Percentiles rank a stretch among this genome's conserved stretches.
Conservation (phyloP, 2,113 vertebrate species). For the Colinus virginianus region DNA sequence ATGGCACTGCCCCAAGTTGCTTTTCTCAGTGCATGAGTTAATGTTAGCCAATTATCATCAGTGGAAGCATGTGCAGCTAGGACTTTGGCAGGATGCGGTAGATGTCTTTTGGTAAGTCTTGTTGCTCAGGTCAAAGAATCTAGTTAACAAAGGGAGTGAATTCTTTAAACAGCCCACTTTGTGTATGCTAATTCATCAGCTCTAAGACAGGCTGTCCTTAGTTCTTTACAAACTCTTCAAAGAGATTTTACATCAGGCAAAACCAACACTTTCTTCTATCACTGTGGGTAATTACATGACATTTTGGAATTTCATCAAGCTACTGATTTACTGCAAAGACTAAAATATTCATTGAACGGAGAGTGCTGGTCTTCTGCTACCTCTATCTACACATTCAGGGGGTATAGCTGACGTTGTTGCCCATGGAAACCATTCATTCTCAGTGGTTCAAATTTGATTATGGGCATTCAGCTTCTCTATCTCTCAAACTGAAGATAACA, state of each 20-base stretch:
- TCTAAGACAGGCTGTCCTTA: background rate
- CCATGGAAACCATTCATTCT: background rate
- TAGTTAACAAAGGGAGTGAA: background rate
- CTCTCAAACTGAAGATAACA: background rate
- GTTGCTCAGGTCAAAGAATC: conserved; percentile 3
- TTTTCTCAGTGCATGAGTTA: background rate
- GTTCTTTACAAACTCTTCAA: background rate
- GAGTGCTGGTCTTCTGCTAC: background rate
- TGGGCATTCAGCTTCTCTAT: background rate
- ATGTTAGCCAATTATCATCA: background rate
- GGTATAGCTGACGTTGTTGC: background rate
- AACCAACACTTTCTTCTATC: background rate
- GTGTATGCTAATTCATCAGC: background rate
- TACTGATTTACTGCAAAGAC: background rate
- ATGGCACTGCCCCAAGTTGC: background rate
- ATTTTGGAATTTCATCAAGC: background rate
- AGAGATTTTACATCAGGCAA: background rate
- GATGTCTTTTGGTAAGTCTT: background rate
- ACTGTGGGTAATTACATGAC: background rate
- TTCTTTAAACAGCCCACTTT: background rate
- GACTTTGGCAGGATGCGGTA: background rate
- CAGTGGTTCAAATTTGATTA: background rate
- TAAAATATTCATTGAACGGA: background rate
- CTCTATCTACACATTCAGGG: background rate
- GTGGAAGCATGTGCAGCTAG: background rate